Conservation (phyloP, 1,140 invertebrate species). For the Bombus balteatus region DNA sequence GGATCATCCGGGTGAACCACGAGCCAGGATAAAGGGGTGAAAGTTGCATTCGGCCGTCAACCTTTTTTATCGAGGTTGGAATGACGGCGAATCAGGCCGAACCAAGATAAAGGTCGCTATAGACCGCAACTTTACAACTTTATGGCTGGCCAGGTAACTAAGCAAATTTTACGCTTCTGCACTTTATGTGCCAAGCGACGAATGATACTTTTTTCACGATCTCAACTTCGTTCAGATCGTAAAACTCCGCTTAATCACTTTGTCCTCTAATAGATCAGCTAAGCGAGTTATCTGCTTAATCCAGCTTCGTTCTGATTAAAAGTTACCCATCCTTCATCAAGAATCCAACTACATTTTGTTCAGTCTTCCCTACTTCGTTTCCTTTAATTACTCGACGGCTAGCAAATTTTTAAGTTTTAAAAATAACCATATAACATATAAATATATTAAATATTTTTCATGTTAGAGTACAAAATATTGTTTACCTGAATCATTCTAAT, state of each 20-base stretch:
- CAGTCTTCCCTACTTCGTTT: too few species aligned
- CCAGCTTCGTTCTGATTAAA: background rate
- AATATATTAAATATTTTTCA: too few species aligned
- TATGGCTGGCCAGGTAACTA: constrained; percentile 15
- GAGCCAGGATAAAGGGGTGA: background rate
- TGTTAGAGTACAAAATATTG: too few species aligned
- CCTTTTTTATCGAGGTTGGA: constrained; percentile 1
- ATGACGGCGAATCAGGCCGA: constrained; percentile 5
- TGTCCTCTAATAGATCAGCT: constrained; percentile 3
- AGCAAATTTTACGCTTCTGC: constrained; percentile 2
- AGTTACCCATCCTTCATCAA: background rate
- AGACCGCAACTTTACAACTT: constrained; percentile 8
- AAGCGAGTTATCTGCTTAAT: constrained; percentile 10
- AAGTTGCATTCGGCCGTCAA: background rate
- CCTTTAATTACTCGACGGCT: too few species aligned
- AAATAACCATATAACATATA: too few species aligned
- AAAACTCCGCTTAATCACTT: constrained; percentile 5
- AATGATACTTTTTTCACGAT: constrained; percentile 11
- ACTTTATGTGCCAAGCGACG: constrained; percentile 1
- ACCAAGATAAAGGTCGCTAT: background rate
- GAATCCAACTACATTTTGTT: background rate
- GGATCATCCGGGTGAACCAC: background rate
- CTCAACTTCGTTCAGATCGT: too few species aligned
- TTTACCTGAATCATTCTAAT: too few species aligned
- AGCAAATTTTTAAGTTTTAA: too few species aligned